A percentile compares a stretch with the other conserved stretches of the same genome.
Evolutionary conservation across 1,140 invertebrate genomes (phyloP).

Genomic region (Fopius arisanus): DNA sequence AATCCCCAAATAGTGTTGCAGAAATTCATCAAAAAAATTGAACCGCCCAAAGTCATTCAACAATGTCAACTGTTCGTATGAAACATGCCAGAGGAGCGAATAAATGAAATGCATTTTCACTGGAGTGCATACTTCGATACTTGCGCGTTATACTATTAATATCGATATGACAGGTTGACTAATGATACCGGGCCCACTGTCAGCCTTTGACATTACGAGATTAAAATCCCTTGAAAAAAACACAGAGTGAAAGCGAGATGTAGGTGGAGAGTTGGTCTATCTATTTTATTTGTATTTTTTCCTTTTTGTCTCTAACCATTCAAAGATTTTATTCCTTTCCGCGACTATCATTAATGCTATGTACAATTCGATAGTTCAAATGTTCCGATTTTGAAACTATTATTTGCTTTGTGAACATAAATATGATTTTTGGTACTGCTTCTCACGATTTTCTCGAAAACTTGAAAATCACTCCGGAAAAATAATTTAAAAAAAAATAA

Average conservation of each 20-base stretch:
- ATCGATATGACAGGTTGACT: conserved; percentile 63
- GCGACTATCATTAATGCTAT: no score
- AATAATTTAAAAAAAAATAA: no score
- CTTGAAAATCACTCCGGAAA: no score
- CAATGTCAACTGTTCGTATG: conserved; percentile 52
- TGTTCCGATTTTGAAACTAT: no score
- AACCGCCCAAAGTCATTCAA: conserved; percentile 57
- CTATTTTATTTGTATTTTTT: no score
- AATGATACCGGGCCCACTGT: conserved; percentile 56
- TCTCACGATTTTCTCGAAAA: no score
- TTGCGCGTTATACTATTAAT: conserved; percentile 57
- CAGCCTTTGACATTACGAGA: conserved; percentile 63
- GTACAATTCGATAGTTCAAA: no score
- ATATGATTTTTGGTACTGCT: no score
- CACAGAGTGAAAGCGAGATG: not conserved
- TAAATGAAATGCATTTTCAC: conserved; percentile 64
- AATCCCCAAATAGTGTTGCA: not conserved
- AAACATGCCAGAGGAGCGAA: conserved; percentile 39
- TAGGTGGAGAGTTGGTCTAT: not conserved
- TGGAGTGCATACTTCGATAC: conserved; percentile 61
- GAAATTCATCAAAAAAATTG: conserved; percentile 26
- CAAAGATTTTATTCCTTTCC: no score
- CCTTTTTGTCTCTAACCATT: no score
- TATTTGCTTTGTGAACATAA: no score
- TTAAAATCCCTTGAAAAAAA: conserved; percentile 52